Percentiles rank a stretch among this genome's conserved stretches.
These are phyloP conservation scores for Toxotes lorentzi DNA, from an alignment of 2,797 vertebrate species.

Conservation along the genomic window DNA sequence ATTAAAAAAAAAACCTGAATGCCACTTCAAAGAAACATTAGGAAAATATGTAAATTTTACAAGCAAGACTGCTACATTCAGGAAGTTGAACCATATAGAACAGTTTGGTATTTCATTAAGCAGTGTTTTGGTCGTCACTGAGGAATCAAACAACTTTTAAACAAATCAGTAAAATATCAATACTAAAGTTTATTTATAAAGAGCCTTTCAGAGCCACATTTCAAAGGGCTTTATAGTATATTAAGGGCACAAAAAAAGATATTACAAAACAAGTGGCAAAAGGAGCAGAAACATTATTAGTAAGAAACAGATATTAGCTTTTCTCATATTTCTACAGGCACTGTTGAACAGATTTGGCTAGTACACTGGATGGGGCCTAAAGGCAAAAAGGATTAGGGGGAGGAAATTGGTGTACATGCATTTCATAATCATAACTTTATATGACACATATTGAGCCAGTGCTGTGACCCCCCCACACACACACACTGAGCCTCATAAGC, in stretches of 20 bases:
- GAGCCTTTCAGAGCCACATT: conserved; percentile 28
- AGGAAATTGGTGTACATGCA: conserved; percentile 60
- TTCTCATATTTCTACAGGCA: conserved; percentile 71
- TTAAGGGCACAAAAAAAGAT: conserved; percentile 8
- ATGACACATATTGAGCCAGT: conserved; percentile 51
- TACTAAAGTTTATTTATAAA: conserved; percentile 51
- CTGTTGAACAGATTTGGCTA: conserved; percentile 74
- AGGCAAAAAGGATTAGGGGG: conserved; percentile 63
- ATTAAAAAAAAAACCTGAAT: conserved; percentile 54
- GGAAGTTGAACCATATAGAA: conserved; percentile 27
- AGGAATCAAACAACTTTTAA: conserved; percentile 20
- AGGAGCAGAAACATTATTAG: conserved; percentile 42
- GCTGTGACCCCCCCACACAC: conserved; percentile 31
- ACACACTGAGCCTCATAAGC: conserved; percentile 59
- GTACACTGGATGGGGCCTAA: conserved; percentile 50
- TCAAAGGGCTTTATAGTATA: conserved; percentile 39
- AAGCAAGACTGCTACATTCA: conserved; percentile 37
- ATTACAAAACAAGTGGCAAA: conserved; percentile 59
- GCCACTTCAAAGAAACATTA: conserved; percentile 51
- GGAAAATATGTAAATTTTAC: conserved; percentile 57
- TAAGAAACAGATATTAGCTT: conserved; percentile 54
- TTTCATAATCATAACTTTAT: conserved; percentile 70
- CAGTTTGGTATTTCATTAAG: conserved; percentile 35
- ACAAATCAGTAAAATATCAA: conserved; percentile 36
- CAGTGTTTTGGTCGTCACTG: conserved; percentile 23